Evolutionary conservation across 2,888 invertebrate species (phyloP).

Genomic region (Alentia gelatinosa): DNA sequence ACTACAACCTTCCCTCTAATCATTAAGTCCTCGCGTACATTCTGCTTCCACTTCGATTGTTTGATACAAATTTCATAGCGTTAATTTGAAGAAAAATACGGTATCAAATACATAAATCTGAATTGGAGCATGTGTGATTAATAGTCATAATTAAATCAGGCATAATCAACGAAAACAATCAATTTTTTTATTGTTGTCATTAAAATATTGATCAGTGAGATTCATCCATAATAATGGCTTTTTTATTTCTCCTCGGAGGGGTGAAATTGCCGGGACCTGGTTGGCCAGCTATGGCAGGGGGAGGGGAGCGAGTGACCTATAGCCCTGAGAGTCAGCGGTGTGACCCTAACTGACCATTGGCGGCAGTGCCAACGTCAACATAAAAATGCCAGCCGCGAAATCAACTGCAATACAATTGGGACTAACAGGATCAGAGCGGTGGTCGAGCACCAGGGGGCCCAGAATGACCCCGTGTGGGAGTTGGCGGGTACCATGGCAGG

Average conservation of each 20-base stretch:
- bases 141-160: slow-evolving; percentile 1
- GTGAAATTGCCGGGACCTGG: neutral
- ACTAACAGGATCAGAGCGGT: neutral
- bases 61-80: too few species aligned
- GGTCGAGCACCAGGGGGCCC: neutral
- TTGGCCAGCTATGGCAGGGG: neutral
- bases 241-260: neutral
- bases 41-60: too few species aligned
- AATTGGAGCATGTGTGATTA: neutral
- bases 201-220: neutral
- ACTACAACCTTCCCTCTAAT: too few species aligned
- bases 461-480: neutral
- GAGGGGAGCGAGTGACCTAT: neutral
- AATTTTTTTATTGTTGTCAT: too few species aligned
- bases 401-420: neutral
- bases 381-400: neutral
- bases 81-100: too few species aligned
- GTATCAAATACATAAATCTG: neutral
- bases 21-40: too few species aligned
- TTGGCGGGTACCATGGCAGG: neutral
- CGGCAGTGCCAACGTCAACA: neutral
- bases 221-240: neutral
- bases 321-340: neutral
- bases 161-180: neutral
- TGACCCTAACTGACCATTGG: slow-evolving; percentile 16